These are phyloP conservation scores for Apostichopus japonicus DNA, from an alignment of 35 echinoderm and acorn worm species.

Conservation along the genomic window DNA sequence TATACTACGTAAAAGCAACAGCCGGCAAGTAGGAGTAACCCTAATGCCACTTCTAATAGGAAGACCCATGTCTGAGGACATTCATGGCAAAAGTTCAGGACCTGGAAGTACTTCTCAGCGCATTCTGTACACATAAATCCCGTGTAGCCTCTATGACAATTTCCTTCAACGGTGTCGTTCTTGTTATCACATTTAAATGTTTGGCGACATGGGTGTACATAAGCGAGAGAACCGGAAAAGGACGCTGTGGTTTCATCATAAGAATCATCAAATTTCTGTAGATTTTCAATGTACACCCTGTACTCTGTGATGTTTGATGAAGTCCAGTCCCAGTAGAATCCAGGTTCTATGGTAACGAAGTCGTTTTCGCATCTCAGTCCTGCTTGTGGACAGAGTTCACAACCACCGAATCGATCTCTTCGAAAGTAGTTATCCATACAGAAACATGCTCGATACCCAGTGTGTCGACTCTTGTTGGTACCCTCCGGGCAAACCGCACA, in stretches of 20 bases:
- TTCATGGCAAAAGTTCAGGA: background rate
- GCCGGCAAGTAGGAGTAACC: too few relatives aligned
- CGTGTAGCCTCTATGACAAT: background rate
- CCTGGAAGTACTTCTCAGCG: background rate
- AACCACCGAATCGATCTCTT: background rate
- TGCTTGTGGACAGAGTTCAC: background rate
- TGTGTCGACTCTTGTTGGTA: background rate
- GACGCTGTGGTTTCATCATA: too few relatives aligned
- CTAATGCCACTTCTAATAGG: too few relatives aligned
- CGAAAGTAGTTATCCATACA: background rate
- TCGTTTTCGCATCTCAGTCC: background rate
- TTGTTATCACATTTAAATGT: too few relatives aligned
- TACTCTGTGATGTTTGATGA: background rate
- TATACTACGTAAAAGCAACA: too few relatives aligned
- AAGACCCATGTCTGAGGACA: background rate
- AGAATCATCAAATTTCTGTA: background rate
- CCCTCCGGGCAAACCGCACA: background rate
- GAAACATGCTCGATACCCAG: constrained; percentile 3
- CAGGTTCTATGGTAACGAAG: background rate
- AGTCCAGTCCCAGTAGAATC: background rate
- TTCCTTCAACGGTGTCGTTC: too few relatives aligned
- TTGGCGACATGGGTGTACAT: too few relatives aligned
- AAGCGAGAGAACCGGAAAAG: too few relatives aligned
- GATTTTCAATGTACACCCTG: background rate
- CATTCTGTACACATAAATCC: background rate